These are phyloP conservation scores for Salvelinus fontinalis DNA, from an alignment of 2,113 vertebrate genomes.

Conservation along the genomic window DNA sequence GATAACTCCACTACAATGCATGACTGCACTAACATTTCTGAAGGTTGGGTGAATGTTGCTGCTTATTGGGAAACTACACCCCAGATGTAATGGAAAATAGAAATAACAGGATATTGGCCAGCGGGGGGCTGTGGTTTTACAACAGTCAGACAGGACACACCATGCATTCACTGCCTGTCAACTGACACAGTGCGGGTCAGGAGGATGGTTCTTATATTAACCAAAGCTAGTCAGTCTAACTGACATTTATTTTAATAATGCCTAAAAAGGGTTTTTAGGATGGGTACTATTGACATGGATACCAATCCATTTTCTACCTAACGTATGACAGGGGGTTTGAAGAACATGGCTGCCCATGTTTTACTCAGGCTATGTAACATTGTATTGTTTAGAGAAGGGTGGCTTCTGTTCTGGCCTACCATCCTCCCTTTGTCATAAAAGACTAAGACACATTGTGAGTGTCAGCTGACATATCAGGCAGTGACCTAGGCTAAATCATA, in stretches of 20 bases:
- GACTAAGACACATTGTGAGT: too few relatives aligned
- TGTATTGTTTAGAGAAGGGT: too few relatives aligned
- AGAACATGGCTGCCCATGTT: background rate
- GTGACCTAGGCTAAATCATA: too few relatives aligned
- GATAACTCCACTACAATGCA: too few relatives aligned
- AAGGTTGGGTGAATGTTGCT: too few relatives aligned
- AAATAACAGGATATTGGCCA: slow-evolving; percentile 28
- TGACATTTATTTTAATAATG: background rate
- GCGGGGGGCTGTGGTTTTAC: slow-evolving; percentile 22
- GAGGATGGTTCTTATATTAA: background rate
- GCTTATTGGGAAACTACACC: background rate
- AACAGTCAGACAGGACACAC: slow-evolving; percentile 50
- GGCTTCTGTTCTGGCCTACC: too few relatives aligned
- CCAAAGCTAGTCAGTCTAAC: background rate
- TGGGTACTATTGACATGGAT: background rate
- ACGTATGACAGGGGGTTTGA: background rate
- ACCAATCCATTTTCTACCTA: too few relatives aligned
- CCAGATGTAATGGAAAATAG: slow-evolving; percentile 21
- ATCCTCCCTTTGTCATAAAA: too few relatives aligned
- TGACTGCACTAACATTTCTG: too few relatives aligned
- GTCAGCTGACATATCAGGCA: too few relatives aligned
- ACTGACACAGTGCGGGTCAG: slow-evolving; percentile 48
- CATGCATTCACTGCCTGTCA: slow-evolving; percentile 44
- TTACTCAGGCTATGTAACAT: too few relatives aligned
- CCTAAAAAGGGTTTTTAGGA: background rate